phyloP scores from a whole-genome alignment of 2,888 invertebrate genomes.

The Hoplodrina ambigua region DNA sequence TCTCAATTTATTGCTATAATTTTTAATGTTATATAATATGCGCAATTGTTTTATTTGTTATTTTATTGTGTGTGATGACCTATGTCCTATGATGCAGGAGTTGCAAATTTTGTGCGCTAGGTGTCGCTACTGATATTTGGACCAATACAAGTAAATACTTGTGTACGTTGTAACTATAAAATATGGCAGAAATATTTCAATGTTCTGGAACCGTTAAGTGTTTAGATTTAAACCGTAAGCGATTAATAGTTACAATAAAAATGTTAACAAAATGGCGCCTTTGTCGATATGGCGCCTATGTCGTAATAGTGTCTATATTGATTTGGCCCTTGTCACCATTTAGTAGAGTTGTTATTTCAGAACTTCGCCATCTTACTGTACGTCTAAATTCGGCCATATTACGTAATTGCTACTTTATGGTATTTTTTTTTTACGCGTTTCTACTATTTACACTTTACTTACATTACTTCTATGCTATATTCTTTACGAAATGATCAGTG shows the following conservation, averaged over 20 bases:
- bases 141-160: conserved; percentile 36
- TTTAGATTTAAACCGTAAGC: no score
- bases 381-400: not conserved
- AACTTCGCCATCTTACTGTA: not conserved
- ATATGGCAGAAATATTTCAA: conserved; percentile 1
- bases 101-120: conserved; percentile 37
- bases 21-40: conserved; percentile 57
- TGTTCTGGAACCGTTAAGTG: not conserved
- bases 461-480: not conserved
- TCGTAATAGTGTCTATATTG: no score
- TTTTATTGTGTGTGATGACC: conserved; percentile 44
- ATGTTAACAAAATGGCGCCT: not conserved
- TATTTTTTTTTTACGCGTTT: not conserved
- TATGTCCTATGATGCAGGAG: not conserved
- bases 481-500: conserved; percentile 3
- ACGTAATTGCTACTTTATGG: not conserved
- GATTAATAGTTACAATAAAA: not conserved
- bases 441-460: not conserved
- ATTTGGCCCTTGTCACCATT: no score
- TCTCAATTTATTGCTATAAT: conserved; percentile 63
- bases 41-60: conserved; percentile 57
- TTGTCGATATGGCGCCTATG: not conserved
- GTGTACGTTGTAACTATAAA: conserved; percentile 18
- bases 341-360: not conserved
- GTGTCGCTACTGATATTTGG: conserved; percentile 32